Evolutionary conservation across 2,797 vertebrate genomes (phyloP).

Genomic region (Gymnopithys bicolor): DNA sequence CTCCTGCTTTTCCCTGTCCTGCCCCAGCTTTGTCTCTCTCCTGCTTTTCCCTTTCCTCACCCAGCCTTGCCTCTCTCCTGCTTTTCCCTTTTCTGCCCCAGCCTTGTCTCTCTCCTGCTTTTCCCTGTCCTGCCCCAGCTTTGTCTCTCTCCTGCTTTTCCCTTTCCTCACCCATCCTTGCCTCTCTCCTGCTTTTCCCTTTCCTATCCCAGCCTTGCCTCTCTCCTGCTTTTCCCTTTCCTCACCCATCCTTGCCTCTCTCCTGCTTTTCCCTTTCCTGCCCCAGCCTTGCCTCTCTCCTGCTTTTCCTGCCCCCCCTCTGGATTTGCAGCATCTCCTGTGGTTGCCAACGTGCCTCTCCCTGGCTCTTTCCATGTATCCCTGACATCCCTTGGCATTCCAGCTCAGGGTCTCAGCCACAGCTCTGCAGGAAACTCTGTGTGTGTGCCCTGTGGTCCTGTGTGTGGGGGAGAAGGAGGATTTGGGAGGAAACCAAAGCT

Average conservation of each 20-base stretch:
- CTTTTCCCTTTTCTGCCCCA: too few relatives aligned
- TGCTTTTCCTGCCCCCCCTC: not conserved
- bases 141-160: too few relatives aligned
- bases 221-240: too few relatives aligned
- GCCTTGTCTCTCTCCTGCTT: too few relatives aligned
- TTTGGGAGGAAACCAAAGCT: not conserved
- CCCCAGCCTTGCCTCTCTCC: too few relatives aligned
- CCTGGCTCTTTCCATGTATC: not conserved
- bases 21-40: not conserved
- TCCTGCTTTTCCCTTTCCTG: too few relatives aligned
- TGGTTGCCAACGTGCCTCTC: not conserved
- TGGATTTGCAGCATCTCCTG: not conserved
- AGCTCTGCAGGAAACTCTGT: not conserved
- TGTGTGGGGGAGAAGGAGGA: not conserved
- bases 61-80: not conserved
- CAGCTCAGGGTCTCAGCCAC: not conserved
- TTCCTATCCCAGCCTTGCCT: too few relatives aligned
- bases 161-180: too few relatives aligned
- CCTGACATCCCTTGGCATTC: not conserved
- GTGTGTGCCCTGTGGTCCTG: not conserved
- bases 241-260: too few relatives aligned
- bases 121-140: too few relatives aligned
- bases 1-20: not conserved
- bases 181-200: too few relatives aligned
- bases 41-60: not conserved